Conservation (phyloP, 2,113 vertebrate species). For the Oncorhynchus keta region DNA sequence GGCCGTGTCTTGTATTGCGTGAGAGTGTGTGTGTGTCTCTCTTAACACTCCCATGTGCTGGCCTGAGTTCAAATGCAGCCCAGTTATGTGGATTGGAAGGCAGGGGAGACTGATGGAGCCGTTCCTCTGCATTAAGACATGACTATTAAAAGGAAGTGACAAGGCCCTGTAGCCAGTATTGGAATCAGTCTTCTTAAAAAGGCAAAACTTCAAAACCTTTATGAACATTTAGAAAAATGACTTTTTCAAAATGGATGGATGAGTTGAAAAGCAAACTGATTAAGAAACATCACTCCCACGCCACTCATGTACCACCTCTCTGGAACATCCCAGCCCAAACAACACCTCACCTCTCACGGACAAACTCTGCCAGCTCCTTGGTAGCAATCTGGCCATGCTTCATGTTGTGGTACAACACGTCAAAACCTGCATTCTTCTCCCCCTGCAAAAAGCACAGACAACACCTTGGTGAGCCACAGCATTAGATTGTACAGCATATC, state of each 20-base stretch:
- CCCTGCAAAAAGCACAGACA: slow-evolving; percentile 74
- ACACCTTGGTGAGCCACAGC: slow-evolving; percentile 17
- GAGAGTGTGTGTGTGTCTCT: slow-evolving; percentile 16
- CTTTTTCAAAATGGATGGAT: no score
- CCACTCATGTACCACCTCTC: not conserved
- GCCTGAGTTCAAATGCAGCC: slow-evolving; percentile 33
- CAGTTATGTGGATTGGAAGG: slow-evolving; percentile 22
- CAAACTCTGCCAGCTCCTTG: slow-evolving; percentile 91
- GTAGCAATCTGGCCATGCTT: slow-evolving; percentile 92
- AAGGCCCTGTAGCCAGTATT: not conserved
- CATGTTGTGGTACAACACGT: slow-evolving; percentile 95
- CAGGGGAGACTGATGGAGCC: not conserved
- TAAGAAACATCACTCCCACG: not conserved
- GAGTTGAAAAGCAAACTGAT: no score
- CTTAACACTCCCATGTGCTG: slow-evolving; percentile 21
- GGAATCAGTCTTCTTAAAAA: no score
- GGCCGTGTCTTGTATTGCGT: not conserved
- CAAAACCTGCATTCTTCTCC: slow-evolving; percentile 93
- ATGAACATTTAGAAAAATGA: no score
- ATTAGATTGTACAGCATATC: not conserved
- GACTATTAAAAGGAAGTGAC: not conserved
- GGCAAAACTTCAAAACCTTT: no score
- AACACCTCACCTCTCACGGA: slow-evolving; percentile 86
- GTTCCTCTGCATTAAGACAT: not conserved
- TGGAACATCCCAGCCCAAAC: slow-evolving; percentile 32